phyloP scores from a whole-genome alignment of 1,140 invertebrate species.

The Temnothorax longispinosus region DNA sequence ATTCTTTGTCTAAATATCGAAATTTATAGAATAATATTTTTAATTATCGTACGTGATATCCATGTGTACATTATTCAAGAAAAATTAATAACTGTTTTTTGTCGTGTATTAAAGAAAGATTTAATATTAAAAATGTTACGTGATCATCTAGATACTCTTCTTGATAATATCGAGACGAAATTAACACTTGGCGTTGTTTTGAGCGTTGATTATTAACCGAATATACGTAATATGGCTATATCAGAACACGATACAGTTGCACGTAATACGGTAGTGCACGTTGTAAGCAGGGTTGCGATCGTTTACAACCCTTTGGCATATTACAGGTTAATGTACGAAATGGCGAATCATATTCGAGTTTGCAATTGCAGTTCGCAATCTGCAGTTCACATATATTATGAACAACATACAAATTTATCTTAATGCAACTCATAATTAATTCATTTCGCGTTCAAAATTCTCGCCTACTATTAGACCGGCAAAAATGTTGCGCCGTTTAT shows the following conservation, averaged over 20 bases:
- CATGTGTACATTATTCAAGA: not conserved
- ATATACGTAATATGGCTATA: not conserved
- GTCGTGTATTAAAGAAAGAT: not conserved
- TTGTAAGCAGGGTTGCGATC: slow-evolving; percentile 18
- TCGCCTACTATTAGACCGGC: not conserved
- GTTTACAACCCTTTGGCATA: slow-evolving; percentile 23
- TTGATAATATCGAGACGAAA: slow-evolving; percentile 23
- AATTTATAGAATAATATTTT: not conserved
- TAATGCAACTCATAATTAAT: slow-evolving; percentile 1
- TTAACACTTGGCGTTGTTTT: slow-evolving; percentile 21
- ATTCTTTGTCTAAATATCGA: not conserved
- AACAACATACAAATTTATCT: slow-evolving; percentile 13
- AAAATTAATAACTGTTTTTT: not conserved
- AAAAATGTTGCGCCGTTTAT: slow-evolving; percentile 2
- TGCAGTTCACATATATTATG: not conserved
- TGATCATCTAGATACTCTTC: not conserved
- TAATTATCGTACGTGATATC: not conserved
- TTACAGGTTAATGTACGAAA: slow-evolving; percentile 36
- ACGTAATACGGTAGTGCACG: not conserved
- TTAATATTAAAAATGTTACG: not conserved
- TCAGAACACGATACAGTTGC: slow-evolving; percentile 41
- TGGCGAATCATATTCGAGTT: slow-evolving; percentile 24
- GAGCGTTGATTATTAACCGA: not conserved
- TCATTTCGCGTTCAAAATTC: not conserved
- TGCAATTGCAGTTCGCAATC: not conserved